phyloP scores from a whole-genome alignment of 1,140 invertebrate species.

The Caenorhabditis briggsae region DNA sequence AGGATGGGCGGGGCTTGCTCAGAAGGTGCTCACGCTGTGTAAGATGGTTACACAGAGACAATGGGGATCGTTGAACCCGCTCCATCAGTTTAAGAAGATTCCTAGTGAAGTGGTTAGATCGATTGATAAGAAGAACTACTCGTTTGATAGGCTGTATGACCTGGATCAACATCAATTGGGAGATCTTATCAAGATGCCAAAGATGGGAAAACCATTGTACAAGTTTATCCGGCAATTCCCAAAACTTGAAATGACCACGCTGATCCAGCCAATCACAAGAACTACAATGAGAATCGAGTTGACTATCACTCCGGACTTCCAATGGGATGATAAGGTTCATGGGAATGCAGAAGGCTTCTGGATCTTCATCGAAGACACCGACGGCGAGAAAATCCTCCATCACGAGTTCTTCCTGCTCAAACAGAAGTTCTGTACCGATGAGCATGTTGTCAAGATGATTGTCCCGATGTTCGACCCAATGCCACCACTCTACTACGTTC shows the following conservation, averaged over 20 bases:
- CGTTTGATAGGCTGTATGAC: constrained; percentile 87
- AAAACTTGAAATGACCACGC: constrained; percentile 73
- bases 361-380: constrained; percentile 98
- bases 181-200: constrained; percentile 93
- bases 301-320: constrained; percentile 98
- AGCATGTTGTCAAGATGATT: constrained; percentile 97
- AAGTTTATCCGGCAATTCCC: constrained; percentile 88
- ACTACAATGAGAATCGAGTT: constrained; percentile 93
- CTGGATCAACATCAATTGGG: constrained; percentile 96
- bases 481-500: constrained; percentile 96
- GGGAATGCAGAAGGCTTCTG: constrained; percentile 97
- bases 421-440: constrained; percentile 91
- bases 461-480: constrained; percentile 98
- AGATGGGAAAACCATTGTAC: constrained; percentile 95
- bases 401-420: constrained; percentile 98
- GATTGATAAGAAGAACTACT: constrained; percentile 91
- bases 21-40: constrained; percentile 91
- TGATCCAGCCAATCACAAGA: constrained; percentile 89
- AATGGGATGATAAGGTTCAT: constrained; percentile 98
- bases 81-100: constrained; percentile 97
- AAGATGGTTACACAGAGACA: constrained; percentile 96
- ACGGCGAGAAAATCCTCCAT: constrained; percentile 92
- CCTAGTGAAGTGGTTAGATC: constrained; percentile 97
- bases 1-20: constrained; percentile 95
- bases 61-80: constrained; percentile 99